Base-by-base conservation (phyloP, 1,140 invertebrate species). In the Pogonus chalceus region DNA sequence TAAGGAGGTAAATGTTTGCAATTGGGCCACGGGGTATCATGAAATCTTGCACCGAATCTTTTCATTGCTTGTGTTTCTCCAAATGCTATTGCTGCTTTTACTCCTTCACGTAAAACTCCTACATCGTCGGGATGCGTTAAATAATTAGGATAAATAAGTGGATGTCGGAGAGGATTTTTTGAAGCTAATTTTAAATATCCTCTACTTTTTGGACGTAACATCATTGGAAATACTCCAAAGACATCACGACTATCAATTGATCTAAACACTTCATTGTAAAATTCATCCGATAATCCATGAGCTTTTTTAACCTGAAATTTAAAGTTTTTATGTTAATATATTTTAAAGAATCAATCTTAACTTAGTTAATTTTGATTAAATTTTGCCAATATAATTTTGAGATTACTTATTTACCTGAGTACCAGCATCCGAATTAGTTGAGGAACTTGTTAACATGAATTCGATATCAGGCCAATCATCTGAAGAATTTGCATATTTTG, bases 391-490 rank as follows among this genome's bases (percentile, higher is more conserved):
- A n/a, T n/a, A n/a, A n/a, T n/a, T n/a, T n/a, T 31, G 26, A 31
- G 26, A 31, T 31, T 4, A 20, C 2, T n/a, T 14, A 31, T 7
- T 37, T 60, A 31, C 26, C 18, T 69, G 67, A 0, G 76, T 81
- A 0, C 84, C 86, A n/a, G 84, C 84, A 58, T 91, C 88, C 0
- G 87, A 88, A 47, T 76, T 81, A 0, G 84, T 85, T 0, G 85
- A 87, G 0, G 84, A 80, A n/a, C 87, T 85, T 0, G 87, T 84
- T 65, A 92, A 72, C 84, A 90, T 92, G 62, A 92, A 91, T 58
- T 92, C 87, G 52, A 92, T 91, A 62, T 94, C 90, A 0, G 90
- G 90, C 87, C 88, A 92, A 62, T 92, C 89, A 54, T 90, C 85
- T 0, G 79, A 78, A 53, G 80, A 72, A 63, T 92, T 92, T 0